Evolutionary conservation across 2,797 vertebrate genomes (phyloP).

Genomic region (Poeciliopsis infans): DNA sequence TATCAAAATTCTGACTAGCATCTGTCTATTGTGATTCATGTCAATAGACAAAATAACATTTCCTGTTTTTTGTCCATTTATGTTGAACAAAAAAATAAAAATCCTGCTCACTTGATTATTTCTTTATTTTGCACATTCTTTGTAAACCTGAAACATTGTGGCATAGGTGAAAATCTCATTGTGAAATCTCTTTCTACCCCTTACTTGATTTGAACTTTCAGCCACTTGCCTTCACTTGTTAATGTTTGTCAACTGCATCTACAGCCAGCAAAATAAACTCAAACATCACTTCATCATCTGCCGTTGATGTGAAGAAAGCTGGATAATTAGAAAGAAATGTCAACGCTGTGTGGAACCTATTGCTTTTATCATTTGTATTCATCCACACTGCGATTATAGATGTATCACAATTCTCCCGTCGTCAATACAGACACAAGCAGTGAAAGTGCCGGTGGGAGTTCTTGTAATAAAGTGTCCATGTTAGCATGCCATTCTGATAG

Average conservation of each 20-base stretch:
- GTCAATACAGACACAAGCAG: slow-evolving; percentile 46
- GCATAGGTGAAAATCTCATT: background rate
- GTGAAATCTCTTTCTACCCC: background rate
- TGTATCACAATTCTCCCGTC: slow-evolving; percentile 37
- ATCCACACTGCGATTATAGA: slow-evolving; percentile 46
- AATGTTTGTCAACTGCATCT: background rate
- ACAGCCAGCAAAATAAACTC: slow-evolving; percentile 20
- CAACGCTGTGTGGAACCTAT: slow-evolving; percentile 25
- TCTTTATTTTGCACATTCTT: background rate
- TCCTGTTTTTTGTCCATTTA: background rate
- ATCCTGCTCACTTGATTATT: background rate
- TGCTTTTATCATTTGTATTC: slow-evolving; percentile 13
- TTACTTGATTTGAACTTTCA: background rate
- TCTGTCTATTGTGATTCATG: background rate
- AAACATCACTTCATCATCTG: slow-evolving; percentile 11
- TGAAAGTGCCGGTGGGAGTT: slow-evolving; percentile 52
- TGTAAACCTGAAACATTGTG: background rate
- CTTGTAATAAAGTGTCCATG: slow-evolving; percentile 58
- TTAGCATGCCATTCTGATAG: slow-evolving; percentile 59
- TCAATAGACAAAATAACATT: background rate
- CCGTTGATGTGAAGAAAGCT: slow-evolving; percentile 30
- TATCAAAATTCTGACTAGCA: background rate
- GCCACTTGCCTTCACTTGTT: background rate
- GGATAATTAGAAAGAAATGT: slow-evolving; percentile 18
- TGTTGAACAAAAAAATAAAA: background rate